Evolutionary conservation across 2,797 vertebrate species (phyloP), one percentile per base, ranked within the genome.

Genomic region (Alauda arvensis): DNA sequence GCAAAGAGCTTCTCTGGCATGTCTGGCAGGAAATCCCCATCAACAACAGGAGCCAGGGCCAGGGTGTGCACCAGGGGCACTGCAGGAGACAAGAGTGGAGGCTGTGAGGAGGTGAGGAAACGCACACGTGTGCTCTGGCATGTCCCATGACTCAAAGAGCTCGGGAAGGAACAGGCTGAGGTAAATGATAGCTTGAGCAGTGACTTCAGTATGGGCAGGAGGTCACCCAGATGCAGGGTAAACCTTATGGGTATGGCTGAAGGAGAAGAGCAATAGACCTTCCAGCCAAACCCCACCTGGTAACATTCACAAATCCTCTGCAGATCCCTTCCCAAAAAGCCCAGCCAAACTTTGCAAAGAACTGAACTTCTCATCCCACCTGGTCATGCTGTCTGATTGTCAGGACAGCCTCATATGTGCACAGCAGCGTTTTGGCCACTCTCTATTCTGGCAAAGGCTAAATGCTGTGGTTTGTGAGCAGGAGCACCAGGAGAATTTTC

Each of bases 11-110:
- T 97, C 28, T 91, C 15, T 7, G 98, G 98, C 2, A 95, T 40
- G 12, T 97, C 97, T 0, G 99, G 99, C 55, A 99, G 76, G 96
- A 99, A 99, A 92, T 99, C 98, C 1, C 99, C 99, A 3, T 99
- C 99, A 0, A 99, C 4, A 3, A 99, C 98, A 3, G 98, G 96
- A 29, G 96, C 12, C 29, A 98, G 90, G 29, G n/a, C 56, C 26
- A 99, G 92, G 48, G 98, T 98, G 42, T 91, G 15, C 18, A 98
- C 65, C 5, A 98, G 0, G 1, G 98, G 98, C 5, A 85, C 99
- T 99, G 93, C 76, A 76, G 24, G 31, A 88, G 42, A 53, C 42
- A 75, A 51, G 45, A n/a, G 1, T 2, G 3, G 31, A 59, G 34
- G 11, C 10, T 3, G 4, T 70, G 4, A 78, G 49, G 16, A 28